These are phyloP conservation scores for Diadema setosum DNA, from an alignment of 35 echinoderm and acorn worm species.

Conservation along the genomic window DNA sequence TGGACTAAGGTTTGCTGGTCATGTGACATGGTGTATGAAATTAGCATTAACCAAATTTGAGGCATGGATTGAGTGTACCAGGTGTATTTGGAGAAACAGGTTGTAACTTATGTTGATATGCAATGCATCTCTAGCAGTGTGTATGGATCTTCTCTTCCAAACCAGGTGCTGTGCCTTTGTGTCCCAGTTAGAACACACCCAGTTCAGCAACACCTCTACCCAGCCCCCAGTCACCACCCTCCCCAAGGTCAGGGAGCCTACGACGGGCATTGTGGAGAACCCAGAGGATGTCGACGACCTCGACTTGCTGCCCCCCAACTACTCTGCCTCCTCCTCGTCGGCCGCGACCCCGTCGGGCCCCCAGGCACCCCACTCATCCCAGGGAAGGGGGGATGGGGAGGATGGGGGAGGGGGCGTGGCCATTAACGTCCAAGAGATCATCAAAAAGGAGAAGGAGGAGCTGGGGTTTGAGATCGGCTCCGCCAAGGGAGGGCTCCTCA, in stretches of 20 bases:
- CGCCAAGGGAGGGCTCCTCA: constrained; percentile 75
- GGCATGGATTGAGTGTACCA: too few species aligned
- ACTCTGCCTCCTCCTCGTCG: constrained; percentile 39
- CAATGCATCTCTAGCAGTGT: too few species aligned
- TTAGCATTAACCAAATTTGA: too few species aligned
- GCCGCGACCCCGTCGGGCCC: neutral
- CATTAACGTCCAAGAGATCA: constrained; percentile 80
- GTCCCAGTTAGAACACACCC: constrained; percentile 92
- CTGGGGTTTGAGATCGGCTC: constrained; percentile 89
- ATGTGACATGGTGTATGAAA: too few species aligned
- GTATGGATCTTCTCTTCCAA: neutral
- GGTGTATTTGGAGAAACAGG: too few species aligned
- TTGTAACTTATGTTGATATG: too few species aligned
- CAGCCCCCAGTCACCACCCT: constrained; percentile 50
- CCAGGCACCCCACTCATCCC: neutral
- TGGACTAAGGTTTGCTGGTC: too few species aligned
- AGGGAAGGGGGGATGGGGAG: too few species aligned
- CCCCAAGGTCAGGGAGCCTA: constrained; percentile 45
- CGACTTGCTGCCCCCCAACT: constrained; percentile 61
- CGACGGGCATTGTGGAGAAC: neutral
- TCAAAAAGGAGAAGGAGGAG: constrained; percentile 83
- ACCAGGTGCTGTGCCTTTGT: constrained; percentile 97
- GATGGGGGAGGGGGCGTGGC: neutral
- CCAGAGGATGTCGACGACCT: constrained; percentile 15
- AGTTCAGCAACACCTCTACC: constrained; percentile 78